These are phyloP conservation scores for Eulemur coronatus DNA, from an alignment of 2,797 vertebrate species.

Conservation along the genomic window DNA sequence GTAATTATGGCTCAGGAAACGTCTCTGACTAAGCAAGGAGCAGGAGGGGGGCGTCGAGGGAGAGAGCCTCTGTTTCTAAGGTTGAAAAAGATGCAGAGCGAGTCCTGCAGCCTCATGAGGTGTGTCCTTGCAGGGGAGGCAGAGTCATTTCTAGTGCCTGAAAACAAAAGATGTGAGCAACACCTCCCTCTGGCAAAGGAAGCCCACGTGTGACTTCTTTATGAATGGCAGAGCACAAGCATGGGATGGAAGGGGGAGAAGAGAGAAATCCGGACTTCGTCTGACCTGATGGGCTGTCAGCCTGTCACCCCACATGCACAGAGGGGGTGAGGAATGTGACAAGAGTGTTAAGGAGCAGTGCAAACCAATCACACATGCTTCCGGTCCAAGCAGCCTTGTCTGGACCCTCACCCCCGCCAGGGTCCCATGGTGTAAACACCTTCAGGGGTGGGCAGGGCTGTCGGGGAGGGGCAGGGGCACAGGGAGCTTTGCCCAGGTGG, in stretches of 20 bases:
- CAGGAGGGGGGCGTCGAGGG: background rate
- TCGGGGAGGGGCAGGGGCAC: fast-evolving
- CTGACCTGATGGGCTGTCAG: background rate
- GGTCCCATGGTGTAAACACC: background rate
- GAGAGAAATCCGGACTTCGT: background rate
- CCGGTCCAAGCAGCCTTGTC: background rate
- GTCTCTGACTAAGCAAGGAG: background rate
- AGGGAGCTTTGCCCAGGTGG: no score
- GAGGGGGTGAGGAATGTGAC: background rate
- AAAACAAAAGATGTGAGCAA: background rate
- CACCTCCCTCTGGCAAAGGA: background rate
- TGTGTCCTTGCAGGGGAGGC: background rate
- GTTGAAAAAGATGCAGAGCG: background rate
- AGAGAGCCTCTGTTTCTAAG: background rate
- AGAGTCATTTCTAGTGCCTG: background rate
- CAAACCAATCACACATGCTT: no score
- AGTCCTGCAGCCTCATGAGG: background rate
- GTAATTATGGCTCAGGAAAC: background rate
- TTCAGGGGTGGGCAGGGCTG: background rate
- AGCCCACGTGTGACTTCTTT: background rate
- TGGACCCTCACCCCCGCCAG: background rate
- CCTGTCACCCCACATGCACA: background rate
- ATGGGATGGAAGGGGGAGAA: background rate
- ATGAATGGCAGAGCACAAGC: background rate
- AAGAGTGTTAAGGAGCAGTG: fast-evolving